These are phyloP conservation scores for Laspeyria flexula DNA, from an alignment of 2,888 invertebrate species.

Conservation along the genomic window DNA sequence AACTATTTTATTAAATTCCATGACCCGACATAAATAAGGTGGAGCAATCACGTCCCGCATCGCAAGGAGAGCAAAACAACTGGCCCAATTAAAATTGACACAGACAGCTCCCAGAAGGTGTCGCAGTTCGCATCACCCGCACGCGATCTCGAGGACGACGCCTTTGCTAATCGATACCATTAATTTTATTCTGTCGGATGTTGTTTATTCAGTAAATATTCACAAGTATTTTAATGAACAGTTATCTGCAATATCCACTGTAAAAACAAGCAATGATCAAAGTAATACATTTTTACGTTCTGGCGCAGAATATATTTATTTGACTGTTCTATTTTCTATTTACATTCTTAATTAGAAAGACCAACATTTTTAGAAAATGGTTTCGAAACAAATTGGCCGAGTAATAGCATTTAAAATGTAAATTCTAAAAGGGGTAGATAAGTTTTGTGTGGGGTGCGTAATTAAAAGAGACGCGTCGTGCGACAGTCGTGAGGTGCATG, in stretches of 20 bases:
- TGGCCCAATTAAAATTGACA: slow-evolving; percentile 85
- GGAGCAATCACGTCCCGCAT: slow-evolving; percentile 69
- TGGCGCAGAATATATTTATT: slow-evolving; percentile 17
- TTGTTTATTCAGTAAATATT: slow-evolving; percentile 69
- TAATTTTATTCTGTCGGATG: slow-evolving; percentile 78
- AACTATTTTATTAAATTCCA: slow-evolving; percentile 61
- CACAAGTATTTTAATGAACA: slow-evolving; percentile 66
- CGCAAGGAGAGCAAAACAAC: slow-evolving; percentile 72
- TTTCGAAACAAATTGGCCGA: slow-evolving; percentile 40
- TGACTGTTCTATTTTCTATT: slow-evolving; percentile 27
- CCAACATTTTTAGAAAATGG: slow-evolving; percentile 34
- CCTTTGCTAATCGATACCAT: slow-evolving; percentile 78
- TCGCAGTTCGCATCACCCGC: slow-evolving; percentile 72
- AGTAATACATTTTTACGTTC: slow-evolving; percentile 19
- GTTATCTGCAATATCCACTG: slow-evolving; percentile 37
- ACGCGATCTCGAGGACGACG: slow-evolving; percentile 77
- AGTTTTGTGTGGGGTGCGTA: slow-evolving; percentile 80
- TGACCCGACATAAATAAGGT: slow-evolving; percentile 78
- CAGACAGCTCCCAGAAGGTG: slow-evolving; percentile 76
- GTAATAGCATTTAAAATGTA: slow-evolving; percentile 56
- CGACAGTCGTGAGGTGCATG: slow-evolving; percentile 81
- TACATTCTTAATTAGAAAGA: slow-evolving; percentile 38
- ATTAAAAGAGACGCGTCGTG: slow-evolving; percentile 81
- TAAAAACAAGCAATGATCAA: slow-evolving; percentile 13
- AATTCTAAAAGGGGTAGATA: slow-evolving; percentile 75